A percentile compares a stretch with the other conserved stretches of the same genome.
Evolutionary conservation across 1,140 invertebrate species (phyloP).

Genomic region (Macrosteles quadrilineatus): DNA sequence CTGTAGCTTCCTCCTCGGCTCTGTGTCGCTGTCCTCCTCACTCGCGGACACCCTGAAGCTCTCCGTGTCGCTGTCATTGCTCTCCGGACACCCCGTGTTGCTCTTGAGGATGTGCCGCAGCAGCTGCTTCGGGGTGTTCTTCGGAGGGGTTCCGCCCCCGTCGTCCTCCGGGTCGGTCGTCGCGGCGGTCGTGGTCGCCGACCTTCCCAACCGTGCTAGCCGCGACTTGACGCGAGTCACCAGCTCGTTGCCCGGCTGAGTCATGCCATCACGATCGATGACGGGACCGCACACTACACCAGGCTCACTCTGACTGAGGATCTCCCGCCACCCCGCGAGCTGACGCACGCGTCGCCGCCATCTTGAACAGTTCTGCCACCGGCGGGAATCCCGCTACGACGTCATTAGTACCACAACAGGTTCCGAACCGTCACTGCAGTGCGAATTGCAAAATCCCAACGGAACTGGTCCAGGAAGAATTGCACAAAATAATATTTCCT

Average conservation of each 20-base stretch:
- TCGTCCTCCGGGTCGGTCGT: slow-evolving; percentile 38
- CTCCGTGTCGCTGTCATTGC: slow-evolving; percentile 30
- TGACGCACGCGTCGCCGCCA: too few relatives aligned
- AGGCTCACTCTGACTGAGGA: too few relatives aligned
- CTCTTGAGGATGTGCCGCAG: slow-evolving; percentile 26
- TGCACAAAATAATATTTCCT: too few relatives aligned
- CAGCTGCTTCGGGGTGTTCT: slow-evolving; percentile 3
- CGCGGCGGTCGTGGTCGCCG: slow-evolving; percentile 28
- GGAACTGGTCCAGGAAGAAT: too few relatives aligned
- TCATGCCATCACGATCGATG: background rate
- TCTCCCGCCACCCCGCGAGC: too few relatives aligned
- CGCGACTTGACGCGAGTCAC: slow-evolving; percentile 43
- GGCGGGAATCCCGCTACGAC: too few relatives aligned
- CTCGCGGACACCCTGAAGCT: slow-evolving; percentile 4
- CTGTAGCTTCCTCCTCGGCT: slow-evolving; percentile 38
- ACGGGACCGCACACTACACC: too few relatives aligned
- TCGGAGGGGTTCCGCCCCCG: slow-evolving; percentile 21
- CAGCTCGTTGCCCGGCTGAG: slow-evolving; percentile 18
- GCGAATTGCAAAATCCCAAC: too few relatives aligned
- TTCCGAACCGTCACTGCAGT: too few relatives aligned
- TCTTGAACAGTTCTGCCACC: too few relatives aligned
- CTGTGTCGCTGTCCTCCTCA: slow-evolving; percentile 32
- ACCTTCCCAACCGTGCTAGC: slow-evolving; percentile 30
- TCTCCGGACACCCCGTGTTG: background rate
- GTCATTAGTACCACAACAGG: too few relatives aligned